Evolutionary conservation across 1,140 invertebrate genomes (phyloP).

Genomic region (Protaetia brevitarsis): DNA sequence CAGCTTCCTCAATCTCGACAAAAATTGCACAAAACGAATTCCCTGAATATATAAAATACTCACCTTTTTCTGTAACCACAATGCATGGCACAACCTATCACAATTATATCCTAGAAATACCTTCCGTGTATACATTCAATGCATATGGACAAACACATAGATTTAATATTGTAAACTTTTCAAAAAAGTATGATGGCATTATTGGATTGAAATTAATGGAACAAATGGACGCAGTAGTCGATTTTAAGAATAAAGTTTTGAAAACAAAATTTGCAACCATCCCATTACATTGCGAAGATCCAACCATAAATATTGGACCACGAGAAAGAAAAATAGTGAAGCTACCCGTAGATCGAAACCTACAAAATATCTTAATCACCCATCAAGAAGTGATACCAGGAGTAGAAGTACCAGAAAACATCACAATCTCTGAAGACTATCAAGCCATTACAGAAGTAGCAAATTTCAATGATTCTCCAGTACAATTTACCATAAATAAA

Average conservation of each 20-base stretch:
- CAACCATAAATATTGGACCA: neutral
- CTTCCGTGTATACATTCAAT: neutral
- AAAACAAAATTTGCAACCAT: neutral
- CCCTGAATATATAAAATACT: neutral
- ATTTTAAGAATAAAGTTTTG: neutral
- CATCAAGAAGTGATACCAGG: no score
- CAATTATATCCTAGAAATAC: slow-evolving; percentile 19
- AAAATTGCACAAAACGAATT: neutral
- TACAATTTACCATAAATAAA: no score
- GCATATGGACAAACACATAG: neutral
- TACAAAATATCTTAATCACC: no score
- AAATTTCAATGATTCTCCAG: no score
- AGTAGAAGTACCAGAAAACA: no score
- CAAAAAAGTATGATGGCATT: slow-evolving; percentile 7
- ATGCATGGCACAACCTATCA: slow-evolving; percentile 9
- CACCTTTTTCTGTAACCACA: slow-evolving; percentile 1
- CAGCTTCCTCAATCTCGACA: slow-evolving; percentile 3
- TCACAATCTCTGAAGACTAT: no score
- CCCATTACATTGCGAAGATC: neutral
- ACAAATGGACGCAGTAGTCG: slow-evolving; percentile 8
- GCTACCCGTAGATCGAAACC: no score
- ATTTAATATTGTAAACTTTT: slow-evolving; percentile 18
- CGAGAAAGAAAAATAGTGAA: no score
- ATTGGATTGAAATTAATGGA: slow-evolving; percentile 4
- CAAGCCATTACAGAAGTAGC: no score